Evolutionary conservation across 2,113 vertebrate genomes (phyloP).

Genomic region (Urocitellus parryii): DNA sequence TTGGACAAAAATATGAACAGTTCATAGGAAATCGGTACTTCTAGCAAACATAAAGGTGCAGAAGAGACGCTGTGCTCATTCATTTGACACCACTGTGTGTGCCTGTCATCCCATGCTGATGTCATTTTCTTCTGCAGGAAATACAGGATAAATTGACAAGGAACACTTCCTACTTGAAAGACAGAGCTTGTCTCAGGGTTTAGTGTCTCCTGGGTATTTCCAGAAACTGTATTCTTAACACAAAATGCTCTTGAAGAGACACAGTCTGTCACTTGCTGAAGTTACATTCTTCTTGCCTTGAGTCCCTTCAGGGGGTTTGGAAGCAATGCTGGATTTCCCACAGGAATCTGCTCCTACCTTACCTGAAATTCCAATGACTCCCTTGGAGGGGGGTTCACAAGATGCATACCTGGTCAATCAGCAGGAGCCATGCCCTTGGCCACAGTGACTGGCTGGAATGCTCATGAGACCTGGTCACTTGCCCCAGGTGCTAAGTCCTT

Average conservation of each 20-base stretch:
- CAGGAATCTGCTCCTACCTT: too few relatives aligned
- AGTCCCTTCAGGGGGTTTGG: accelerated
- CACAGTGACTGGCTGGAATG: too few relatives aligned
- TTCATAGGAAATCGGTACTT: not conserved
- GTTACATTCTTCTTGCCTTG: not conserved
- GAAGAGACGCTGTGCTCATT: not conserved
- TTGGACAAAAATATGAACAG: too few relatives aligned
- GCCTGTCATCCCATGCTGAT: accelerated
- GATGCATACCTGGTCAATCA: not conserved
- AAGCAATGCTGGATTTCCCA: accelerated
- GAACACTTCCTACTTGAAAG: not conserved
- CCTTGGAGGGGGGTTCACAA: not conserved
- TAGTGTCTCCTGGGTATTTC: not conserved
- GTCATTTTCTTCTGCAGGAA: not conserved
- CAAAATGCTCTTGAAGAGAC: not conserved
- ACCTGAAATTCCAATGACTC: too few relatives aligned
- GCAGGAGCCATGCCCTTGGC: not conserved
- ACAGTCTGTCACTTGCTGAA: not conserved
- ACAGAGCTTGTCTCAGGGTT: not conserved
- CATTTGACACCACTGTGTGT: not conserved
- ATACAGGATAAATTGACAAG: not conserved
- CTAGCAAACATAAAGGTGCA: not conserved
- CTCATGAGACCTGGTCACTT: not conserved
- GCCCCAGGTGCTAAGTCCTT: not conserved
- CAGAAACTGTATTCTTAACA: not conserved